Evolutionary conservation across 2,888 invertebrate genomes (phyloP).

Genomic region (Bhutanitis thaidina): DNA sequence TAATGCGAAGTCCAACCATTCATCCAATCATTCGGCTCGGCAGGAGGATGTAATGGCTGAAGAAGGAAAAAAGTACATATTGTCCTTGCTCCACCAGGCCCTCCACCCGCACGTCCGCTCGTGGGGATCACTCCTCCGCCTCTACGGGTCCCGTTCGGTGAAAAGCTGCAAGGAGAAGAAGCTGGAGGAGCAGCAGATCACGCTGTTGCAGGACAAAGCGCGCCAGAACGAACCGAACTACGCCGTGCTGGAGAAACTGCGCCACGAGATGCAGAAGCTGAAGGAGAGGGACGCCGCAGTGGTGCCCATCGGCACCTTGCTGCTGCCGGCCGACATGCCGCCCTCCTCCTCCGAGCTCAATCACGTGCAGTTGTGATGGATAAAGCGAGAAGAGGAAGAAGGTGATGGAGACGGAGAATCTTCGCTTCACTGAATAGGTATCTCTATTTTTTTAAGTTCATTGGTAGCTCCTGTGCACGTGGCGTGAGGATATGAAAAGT

Average conservation of each 20-base stretch:
- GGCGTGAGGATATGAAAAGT: no score
- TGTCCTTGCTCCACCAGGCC: no score
- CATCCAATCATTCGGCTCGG: no score
- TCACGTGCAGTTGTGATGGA: conserved; percentile 85
- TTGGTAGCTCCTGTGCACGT: no score
- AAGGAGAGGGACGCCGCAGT: conserved; percentile 81
- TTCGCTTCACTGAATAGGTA: no score
- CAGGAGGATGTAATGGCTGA: no score
- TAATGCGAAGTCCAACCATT: no score
- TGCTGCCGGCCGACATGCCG: conserved; percentile 78
- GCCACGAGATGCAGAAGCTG: conserved; percentile 89
- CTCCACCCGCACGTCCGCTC: conserved; percentile 96
- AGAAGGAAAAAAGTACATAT: no score
- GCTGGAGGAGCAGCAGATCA: conserved; percentile 94
- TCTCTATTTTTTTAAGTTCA: no score
- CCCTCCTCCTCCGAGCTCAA: conserved; percentile 88
- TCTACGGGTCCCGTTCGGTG: conserved; percentile 95
- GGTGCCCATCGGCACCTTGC: conserved; percentile 78
- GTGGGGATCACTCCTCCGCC: conserved; percentile 95
- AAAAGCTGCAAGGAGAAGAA: conserved; percentile 96
- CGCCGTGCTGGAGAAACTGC: conserved; percentile 92
- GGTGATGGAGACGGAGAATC: no score
- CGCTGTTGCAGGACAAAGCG: conserved; percentile 89
- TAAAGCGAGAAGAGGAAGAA: no score
- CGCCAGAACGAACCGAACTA: conserved; percentile 94